Conservation (phyloP, 2,797 vertebrate genomes). For the Eleutherodactylus coqui region DNA sequence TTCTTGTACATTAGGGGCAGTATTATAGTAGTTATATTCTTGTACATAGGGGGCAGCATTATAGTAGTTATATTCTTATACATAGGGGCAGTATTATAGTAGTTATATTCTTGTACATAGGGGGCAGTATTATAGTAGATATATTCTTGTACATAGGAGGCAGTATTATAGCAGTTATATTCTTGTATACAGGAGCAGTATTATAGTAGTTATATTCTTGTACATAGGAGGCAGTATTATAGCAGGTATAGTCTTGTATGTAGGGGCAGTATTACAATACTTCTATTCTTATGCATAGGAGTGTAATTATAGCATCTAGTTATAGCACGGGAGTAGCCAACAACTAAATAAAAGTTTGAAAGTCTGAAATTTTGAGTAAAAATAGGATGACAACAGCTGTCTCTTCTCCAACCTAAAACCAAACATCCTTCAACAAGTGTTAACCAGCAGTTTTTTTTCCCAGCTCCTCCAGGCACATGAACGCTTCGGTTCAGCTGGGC, state of each 20-base stretch:
- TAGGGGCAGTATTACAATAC: constrained; percentile 6
- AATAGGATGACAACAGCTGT: too few species aligned
- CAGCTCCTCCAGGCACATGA: too few species aligned
- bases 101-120: too few species aligned
- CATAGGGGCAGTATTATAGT: too few species aligned
- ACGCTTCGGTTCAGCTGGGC: too few species aligned
- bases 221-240: constrained; percentile 8
- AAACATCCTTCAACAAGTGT: too few species aligned
- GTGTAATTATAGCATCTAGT: background rate
- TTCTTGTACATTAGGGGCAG: background rate
- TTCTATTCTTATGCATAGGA: background rate
- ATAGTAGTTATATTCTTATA: too few species aligned
- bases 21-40: constrained; percentile 7
- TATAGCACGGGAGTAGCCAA: background rate
- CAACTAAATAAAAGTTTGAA: too few species aligned
- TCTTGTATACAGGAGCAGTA: background rate
- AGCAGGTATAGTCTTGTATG: constrained; percentile 1
- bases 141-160: background rate
- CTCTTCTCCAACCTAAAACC: too few species aligned
- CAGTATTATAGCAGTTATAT: constrained; percentile 1
- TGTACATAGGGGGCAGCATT: background rate
- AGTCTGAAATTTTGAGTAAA: too few species aligned
- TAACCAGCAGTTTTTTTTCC: too few species aligned
- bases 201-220: constrained; percentile 14
- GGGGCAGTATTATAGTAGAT: background rate